Evolutionary conservation across 2,888 invertebrate species (phyloP), one percentile per base, ranked within the genome.

Genomic region (Galeopsomyia nigrocyanea): DNA sequence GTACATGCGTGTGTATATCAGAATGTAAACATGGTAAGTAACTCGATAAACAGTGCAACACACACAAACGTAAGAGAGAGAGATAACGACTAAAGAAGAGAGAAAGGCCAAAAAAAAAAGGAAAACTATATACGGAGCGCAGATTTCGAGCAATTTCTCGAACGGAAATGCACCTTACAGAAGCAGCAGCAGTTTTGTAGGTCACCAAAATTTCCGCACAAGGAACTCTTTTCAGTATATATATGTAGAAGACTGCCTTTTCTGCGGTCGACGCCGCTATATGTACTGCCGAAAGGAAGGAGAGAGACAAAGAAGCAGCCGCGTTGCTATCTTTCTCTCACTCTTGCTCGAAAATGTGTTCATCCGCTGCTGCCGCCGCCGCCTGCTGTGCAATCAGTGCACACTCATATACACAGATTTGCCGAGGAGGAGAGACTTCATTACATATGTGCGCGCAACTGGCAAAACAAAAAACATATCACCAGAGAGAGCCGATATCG

Each of bases 371-470:
- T 17, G 62, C n/a, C 26, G 56, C 57, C 31, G 14, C 47, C 66
- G 71, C 65, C 71, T 50, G 75, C 72, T 67, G 75, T 65, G 68
- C 72, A 72, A 69, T 72, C 75, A 69, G 69, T 67, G 71, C 75
- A 69, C 55, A 58, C 66, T 65, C 31, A 31, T 7, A 31, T 31
- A 31, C 31, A 7, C 7, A 31, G 3, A 31, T 31, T 5, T 31
- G 31, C 31, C 3, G 31, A 31, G 3, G 31, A 7, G 31, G 53
- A 60, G 73, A 71, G 68, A 74, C 71, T 74, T 71, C 74, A 68
- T 71, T 74, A 70, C n/a, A n/a, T 57, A 47, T 31, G 31, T 31
- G 31, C 7, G 31, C 31, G 31, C 31, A 31, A 31, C 31, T 7
- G 31, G 7, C 31, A 7, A 31, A 31, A 31, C 7, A 31, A 31